phyloP scores from a whole-genome alignment of 2,113 vertebrate genomes.

The Sylvietta virens region DNA sequence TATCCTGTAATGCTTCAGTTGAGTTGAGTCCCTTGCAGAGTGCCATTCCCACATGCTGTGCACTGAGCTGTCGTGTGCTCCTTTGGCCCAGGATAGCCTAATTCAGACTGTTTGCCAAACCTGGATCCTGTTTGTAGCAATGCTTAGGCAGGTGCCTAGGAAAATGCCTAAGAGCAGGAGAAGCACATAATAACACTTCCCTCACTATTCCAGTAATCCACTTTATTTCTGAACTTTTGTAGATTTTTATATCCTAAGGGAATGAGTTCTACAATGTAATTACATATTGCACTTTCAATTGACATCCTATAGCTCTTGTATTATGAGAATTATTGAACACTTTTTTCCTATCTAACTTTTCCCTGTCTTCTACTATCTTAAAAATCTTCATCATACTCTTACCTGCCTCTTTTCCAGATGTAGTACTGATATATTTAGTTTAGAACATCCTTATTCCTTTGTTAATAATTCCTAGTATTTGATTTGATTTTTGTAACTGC shows the following conservation, averaged over 20 bases:
- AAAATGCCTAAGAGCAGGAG: neutral
- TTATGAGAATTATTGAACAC: neutral
- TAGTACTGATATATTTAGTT: neutral
- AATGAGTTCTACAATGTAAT: neutral
- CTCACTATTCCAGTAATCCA: neutral
- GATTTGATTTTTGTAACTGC: neutral
- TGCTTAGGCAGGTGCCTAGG: neutral
- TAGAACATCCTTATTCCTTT: neutral
- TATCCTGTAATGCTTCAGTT: neutral
- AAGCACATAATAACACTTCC: neutral
- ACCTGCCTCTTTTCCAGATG: neutral
- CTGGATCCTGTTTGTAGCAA: neutral
- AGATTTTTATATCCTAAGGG: neutral
- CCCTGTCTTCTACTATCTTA: neutral
- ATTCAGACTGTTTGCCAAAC: neutral
- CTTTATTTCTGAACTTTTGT: neutral
- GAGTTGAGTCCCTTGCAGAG: neutral
- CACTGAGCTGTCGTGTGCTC: neutral
- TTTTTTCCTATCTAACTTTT: neutral
- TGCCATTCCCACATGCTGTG: rapidly evolving
- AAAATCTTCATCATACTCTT: neutral
- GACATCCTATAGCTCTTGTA: neutral
- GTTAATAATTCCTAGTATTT: neutral
- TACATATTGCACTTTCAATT: neutral
- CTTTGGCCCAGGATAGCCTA: neutral